phyloP scores from a whole-genome alignment of 2,113 vertebrate genomes.

The Struthidea cinerea region DNA sequence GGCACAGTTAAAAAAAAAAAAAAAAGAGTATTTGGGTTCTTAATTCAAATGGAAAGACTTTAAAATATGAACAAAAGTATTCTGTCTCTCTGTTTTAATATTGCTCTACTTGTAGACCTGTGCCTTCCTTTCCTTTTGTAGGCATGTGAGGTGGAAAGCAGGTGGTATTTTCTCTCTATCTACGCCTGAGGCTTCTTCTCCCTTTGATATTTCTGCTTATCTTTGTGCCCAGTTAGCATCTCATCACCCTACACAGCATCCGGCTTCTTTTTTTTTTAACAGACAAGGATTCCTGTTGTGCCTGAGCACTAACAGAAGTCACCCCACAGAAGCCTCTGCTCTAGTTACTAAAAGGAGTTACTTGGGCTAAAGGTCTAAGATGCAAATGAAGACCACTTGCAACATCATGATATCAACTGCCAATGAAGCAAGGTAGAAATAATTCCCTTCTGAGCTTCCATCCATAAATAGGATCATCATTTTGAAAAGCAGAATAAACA shows the following conservation, averaged over 20 bases:
- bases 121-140: not conserved
- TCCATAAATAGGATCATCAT: not conserved
- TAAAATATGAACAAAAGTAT: conserved; percentile 15
- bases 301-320: not conserved
- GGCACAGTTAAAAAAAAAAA: not conserved
- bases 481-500: not conserved
- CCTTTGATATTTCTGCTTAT: not conserved
- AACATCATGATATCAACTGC: not conserved
- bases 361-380: not conserved
- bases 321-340: not conserved
- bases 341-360: not conserved
- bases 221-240: not conserved
- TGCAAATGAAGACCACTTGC: not conserved
- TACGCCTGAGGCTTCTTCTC: not conserved
- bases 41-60: conserved; percentile 14
- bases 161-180: not conserved
- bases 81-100: not conserved
- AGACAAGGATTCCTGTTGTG: not conserved
- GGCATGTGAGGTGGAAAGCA: not conserved
- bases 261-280: not conserved
- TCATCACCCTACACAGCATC: not conserved
- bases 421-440: not conserved
- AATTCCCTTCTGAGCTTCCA: not conserved
- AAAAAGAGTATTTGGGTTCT: not conserved
- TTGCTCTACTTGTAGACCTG: not conserved